A percentile compares a stretch with the other conserved stretches of the same genome.
These are phyloP conservation scores for Drosophila cognata DNA, from an alignment of 2,888 invertebrate genomes.

Conservation along the genomic window DNA sequence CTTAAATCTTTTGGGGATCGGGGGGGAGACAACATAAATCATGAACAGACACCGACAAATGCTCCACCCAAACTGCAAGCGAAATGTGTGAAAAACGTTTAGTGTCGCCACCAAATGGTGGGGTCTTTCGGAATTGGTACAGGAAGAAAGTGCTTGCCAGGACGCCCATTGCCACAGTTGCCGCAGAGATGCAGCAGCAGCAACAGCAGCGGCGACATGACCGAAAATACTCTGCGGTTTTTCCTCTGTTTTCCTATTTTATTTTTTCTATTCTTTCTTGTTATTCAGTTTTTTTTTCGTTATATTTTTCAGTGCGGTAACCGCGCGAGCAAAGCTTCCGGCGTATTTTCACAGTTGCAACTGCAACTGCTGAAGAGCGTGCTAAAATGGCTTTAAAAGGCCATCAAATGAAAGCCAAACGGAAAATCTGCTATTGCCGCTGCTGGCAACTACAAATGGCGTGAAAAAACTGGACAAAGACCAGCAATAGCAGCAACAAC, in stretches of 20 bases:
- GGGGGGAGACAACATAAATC: constrained; percentile 72
- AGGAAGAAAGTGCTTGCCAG: constrained; percentile 58
- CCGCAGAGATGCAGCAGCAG: constrained; percentile 27
- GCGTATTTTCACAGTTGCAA: constrained; percentile 37
- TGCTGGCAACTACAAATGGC: constrained; percentile 44
- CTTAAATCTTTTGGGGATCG: constrained; percentile 23
- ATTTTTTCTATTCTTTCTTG: constrained; percentile 6
- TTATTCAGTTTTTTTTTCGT: constrained; percentile 20
- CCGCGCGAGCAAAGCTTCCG: constrained; percentile 56
- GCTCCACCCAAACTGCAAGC: constrained; percentile 39
- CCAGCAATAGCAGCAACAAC: background rate
- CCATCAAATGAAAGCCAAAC: constrained; percentile 71
- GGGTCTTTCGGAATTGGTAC: constrained; percentile 28
- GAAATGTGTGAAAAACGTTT: constrained; percentile 67
- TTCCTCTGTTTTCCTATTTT: constrained; percentile 16
- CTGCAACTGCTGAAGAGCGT: constrained; percentile 41
- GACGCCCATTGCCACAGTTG: constrained; percentile 31
- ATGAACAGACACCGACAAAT: constrained; percentile 73
- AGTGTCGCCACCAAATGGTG: constrained; percentile 40
- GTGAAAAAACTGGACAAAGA: constrained; percentile 14
- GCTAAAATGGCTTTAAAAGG: constrained; percentile 75
- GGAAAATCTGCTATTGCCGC: constrained; percentile 52
- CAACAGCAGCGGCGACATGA: constrained; percentile 25
- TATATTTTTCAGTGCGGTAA: constrained; percentile 33
- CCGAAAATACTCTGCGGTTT: constrained; percentile 46